A percentile compares a stretch with the other conserved stretches of the same genome.
phyloP scores from a whole-genome alignment of 2,888 invertebrate species.

The Pardosa pseudoannulata region DNA sequence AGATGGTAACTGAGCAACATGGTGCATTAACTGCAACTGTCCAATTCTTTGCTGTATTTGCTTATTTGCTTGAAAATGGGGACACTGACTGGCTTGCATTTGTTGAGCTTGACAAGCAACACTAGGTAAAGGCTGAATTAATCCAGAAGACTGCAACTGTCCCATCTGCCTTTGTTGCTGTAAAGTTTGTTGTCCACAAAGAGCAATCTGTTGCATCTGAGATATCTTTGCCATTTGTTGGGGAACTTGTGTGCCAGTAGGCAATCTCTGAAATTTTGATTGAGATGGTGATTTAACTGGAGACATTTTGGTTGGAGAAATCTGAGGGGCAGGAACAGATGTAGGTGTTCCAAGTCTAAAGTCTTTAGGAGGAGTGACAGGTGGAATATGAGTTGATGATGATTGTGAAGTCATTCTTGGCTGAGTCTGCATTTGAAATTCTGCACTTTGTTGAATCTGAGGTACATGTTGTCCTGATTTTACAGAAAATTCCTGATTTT shows the following conservation, averaged over 20 bases:
- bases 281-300: constrained; percentile 37
- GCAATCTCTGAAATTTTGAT: constrained; percentile 54
- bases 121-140: constrained; percentile 38
- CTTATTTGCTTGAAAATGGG: constrained; percentile 61
- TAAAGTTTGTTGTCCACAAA: constrained; percentile 27
- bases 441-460: constrained; percentile 47
- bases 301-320: constrained; percentile 50
- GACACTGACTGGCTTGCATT: constrained; percentile 47
- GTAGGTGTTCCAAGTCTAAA: constrained; percentile 41
- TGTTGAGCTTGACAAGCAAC: constrained; percentile 58
- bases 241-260: constrained; percentile 39
- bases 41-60: constrained; percentile 57
- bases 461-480: constrained; percentile 46
- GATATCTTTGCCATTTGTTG: constrained; percentile 45
- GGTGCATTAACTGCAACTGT: constrained; percentile 60
- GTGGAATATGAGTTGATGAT: constrained; percentile 43
- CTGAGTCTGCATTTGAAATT: constrained; percentile 63
- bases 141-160: constrained; percentile 36
- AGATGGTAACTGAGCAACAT: constrained; percentile 39
- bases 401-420: constrained; percentile 43
- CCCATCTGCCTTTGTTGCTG: constrained; percentile 49
- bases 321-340: constrained; percentile 27
- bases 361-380: constrained; percentile 45
- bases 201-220: constrained; percentile 39
- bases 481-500: constrained; percentile 52